Evolutionary conservation across 2,113 vertebrate species (phyloP).

Genomic region (Eira barbara): DNA sequence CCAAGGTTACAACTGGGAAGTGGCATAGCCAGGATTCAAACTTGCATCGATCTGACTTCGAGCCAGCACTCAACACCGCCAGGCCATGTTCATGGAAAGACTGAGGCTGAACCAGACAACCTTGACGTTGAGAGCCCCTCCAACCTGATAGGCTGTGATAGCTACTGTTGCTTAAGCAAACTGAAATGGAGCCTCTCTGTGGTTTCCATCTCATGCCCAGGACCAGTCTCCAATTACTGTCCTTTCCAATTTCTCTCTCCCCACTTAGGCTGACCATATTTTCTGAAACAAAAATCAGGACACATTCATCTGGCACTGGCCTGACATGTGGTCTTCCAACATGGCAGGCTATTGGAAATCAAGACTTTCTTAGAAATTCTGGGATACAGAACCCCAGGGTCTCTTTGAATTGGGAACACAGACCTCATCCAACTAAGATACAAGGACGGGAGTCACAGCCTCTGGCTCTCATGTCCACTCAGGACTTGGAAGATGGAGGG

Average conservation of each 20-base stretch:
- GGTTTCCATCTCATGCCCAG: constrained; percentile 49
- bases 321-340: neutral
- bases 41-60: neutral
- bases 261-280: constrained; percentile 52
- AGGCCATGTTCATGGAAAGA: constrained; percentile 45
- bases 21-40: neutral
- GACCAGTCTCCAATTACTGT: constrained; percentile 56
- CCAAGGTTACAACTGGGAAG: neutral
- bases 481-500: neutral
- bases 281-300: constrained; percentile 62
- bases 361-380: constrained; percentile 50
- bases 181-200: constrained; percentile 55
- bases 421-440: neutral
- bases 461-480: neutral
- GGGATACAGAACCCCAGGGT: neutral
- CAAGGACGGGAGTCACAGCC: neutral
- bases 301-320: constrained; percentile 34
- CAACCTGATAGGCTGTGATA: neutral
- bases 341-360: constrained; percentile 38
- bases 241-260: constrained; percentile 58
- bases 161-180: constrained; percentile 42
- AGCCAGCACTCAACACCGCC: neutral
- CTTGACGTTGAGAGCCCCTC: neutral
- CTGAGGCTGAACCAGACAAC: constrained; percentile 9
- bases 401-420: neutral